Evolutionary conservation across 2,888 invertebrate genomes (phyloP).

Genomic region (Pterostichus niger): DNA sequence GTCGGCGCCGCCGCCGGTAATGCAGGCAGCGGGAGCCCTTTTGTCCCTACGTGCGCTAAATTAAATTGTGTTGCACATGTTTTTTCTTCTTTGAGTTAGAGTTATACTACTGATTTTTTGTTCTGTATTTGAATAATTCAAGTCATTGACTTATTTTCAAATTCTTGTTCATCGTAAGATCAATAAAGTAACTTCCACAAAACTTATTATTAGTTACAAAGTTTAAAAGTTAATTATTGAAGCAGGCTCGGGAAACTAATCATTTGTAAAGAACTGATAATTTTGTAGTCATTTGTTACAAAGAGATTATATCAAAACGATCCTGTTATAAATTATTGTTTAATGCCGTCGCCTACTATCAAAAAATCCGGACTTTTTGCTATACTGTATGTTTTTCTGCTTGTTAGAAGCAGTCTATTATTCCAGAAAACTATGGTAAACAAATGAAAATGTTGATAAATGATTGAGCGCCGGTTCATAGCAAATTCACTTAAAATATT

Average conservation of each 20-base stretch:
- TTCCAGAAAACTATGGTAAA: neutral
- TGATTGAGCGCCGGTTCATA: slow-evolving; percentile 29
- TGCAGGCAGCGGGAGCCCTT: slow-evolving; percentile 20
- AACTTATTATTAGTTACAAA: neutral
- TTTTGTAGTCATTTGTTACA: neutral
- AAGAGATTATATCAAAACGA: too few relatives aligned
- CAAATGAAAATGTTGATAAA: slow-evolving; percentile 35
- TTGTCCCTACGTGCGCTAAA: neutral
- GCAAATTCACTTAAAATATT: slow-evolving; percentile 51
- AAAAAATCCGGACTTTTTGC: neutral
- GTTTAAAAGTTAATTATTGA: slow-evolving; percentile 11
- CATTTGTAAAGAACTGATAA: slow-evolving; percentile 30
- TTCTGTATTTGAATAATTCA: too few relatives aligned
- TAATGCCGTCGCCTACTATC: neutral
- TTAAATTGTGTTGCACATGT: too few relatives aligned
- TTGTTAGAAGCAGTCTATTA: too few relatives aligned
- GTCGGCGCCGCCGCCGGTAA: slow-evolving; percentile 4
- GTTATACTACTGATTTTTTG: too few relatives aligned
- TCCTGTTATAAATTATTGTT: too few relatives aligned
- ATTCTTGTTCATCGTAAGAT: too few relatives aligned
- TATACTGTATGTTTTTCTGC: neutral
- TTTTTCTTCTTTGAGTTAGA: too few relatives aligned
- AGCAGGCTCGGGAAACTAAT: slow-evolving; percentile 1
- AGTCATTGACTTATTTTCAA: too few relatives aligned
- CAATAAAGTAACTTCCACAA: too few relatives aligned